Percentiles rank a stretch among this genome's conserved stretches.
Conservation (phyloP, 2,888 invertebrate species). For the Carpatolechia fugitivella region DNA sequence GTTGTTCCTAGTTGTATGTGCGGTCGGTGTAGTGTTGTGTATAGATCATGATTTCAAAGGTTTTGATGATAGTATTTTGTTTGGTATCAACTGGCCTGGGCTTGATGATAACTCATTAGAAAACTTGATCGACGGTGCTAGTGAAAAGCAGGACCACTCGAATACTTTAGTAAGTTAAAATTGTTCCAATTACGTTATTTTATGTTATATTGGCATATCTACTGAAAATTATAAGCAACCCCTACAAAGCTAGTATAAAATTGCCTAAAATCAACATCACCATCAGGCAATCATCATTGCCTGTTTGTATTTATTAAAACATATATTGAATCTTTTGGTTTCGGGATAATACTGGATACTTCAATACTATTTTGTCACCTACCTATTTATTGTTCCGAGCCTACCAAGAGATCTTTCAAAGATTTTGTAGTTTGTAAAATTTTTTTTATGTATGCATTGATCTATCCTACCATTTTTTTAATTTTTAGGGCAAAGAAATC, state of each 20-base stretch:
- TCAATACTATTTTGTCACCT: too few relatives aligned
- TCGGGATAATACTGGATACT: too few relatives aligned
- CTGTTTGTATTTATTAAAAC: too few relatives aligned
- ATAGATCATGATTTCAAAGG: conserved; percentile 83
- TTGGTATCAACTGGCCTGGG: conserved; percentile 89
- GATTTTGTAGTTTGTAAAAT: too few relatives aligned
- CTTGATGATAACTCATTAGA: conserved; percentile 38
- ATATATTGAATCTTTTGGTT: too few relatives aligned
- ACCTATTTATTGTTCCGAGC: too few relatives aligned
- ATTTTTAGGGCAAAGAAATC: conserved; percentile 67
- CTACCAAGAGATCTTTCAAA: too few relatives aligned
- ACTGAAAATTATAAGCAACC: too few relatives aligned
- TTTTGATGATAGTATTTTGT: conserved; percentile 90
- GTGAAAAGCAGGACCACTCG: conserved; percentile 41
- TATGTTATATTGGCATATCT: too few relatives aligned
- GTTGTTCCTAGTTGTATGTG: conserved; percentile 42
- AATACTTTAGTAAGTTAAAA: conserved; percentile 2
- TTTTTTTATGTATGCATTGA: not conserved
- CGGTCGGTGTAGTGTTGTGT: conserved; percentile 38
- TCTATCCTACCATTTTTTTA: not conserved
- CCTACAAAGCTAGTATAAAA: too few relatives aligned
- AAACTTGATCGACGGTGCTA: conserved; percentile 43
- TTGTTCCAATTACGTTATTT: not conserved
- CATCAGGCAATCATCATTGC: too few relatives aligned
- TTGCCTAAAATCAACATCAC: too few relatives aligned